Conservation (phyloP, 1,140 invertebrate genomes). For the Heliconius nattereri region DNA sequence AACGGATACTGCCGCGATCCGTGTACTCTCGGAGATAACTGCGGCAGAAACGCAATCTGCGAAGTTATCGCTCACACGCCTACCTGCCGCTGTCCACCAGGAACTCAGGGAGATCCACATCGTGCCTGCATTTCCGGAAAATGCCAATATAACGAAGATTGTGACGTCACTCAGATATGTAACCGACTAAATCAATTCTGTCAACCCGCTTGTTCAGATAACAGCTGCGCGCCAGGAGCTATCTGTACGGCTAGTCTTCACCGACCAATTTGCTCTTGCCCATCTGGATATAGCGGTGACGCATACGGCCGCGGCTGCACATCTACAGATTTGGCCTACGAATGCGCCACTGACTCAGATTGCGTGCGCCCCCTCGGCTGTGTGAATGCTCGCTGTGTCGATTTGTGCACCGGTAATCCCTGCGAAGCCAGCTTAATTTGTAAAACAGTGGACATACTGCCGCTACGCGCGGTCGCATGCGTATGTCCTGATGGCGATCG, state of each 20-base stretch:
- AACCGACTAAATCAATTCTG: conserved; percentile 92
- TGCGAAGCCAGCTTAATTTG: conserved; percentile 90
- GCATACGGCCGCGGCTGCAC: conserved; percentile 88
- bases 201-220: conserved; percentile 89
- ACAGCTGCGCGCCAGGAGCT: conserved; percentile 89
- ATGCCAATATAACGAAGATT: conserved; percentile 95
- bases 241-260: conserved; percentile 88
- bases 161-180: conserved; percentile 91
- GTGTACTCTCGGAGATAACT: conserved; percentile 85
- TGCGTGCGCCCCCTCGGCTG: conserved; percentile 88
- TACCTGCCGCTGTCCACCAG: conserved; percentile 90
- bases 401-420: conserved; percentile 87
- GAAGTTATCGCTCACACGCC: conserved; percentile 87
- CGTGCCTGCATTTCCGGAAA: conserved; percentile 90
- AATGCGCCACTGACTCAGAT: conserved; percentile 89
- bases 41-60: conserved; percentile 91
- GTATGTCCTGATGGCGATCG: conserved; percentile 85
- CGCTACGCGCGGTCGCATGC: conserved; percentile 90
- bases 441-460: conserved; percentile 88
- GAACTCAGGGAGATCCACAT: conserved; percentile 91
- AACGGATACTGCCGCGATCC: conserved; percentile 90
- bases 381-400: conserved; percentile 87
- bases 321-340: conserved; percentile 71
- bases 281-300: conserved; percentile 88
- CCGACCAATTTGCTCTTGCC: conserved; percentile 89